These are phyloP conservation scores for Sphenopsis melanotis DNA, from an alignment of 2,797 vertebrate genomes.

Conservation along the genomic window DNA sequence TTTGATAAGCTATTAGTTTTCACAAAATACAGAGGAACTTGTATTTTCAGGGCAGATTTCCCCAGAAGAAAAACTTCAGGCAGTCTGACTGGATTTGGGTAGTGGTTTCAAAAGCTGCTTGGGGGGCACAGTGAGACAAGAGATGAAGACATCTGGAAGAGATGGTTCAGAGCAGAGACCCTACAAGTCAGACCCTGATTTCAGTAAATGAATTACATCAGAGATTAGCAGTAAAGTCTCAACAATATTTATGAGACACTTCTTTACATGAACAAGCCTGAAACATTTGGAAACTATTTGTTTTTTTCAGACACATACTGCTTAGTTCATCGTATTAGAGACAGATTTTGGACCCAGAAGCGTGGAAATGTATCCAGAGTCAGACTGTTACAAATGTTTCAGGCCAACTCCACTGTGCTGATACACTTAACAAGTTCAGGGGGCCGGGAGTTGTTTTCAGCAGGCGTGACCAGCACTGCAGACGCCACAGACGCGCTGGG, in stretches of 20 bases:
- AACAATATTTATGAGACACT: neutral
- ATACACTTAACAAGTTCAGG: neutral
- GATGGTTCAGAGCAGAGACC: neutral
- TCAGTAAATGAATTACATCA: neutral
- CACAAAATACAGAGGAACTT: neutral
- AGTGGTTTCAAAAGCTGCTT: neutral
- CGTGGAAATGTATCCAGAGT: neutral
- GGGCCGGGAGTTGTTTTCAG: neutral
- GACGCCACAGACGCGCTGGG: fast-evolving
- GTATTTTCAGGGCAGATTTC: neutral
- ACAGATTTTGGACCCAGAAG: neutral
- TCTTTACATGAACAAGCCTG: neutral
- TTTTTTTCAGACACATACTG: neutral
- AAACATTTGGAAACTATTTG: constrained; percentile 19
- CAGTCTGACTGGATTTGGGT: neutral
- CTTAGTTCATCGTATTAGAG: neutral
- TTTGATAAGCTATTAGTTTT: neutral
- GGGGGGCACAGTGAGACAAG: fast-evolving
- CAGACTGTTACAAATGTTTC: neutral
- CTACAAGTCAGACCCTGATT: neutral
- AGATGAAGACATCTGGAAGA: neutral
- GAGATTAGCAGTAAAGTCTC: neutral
- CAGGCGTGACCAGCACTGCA: fast-evolving
- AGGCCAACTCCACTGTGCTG: neutral
- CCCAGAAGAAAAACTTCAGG: neutral